Evolutionary conservation across 2,797 vertebrate genomes (phyloP).

Genomic region (Cossypha dichroa): DNA sequence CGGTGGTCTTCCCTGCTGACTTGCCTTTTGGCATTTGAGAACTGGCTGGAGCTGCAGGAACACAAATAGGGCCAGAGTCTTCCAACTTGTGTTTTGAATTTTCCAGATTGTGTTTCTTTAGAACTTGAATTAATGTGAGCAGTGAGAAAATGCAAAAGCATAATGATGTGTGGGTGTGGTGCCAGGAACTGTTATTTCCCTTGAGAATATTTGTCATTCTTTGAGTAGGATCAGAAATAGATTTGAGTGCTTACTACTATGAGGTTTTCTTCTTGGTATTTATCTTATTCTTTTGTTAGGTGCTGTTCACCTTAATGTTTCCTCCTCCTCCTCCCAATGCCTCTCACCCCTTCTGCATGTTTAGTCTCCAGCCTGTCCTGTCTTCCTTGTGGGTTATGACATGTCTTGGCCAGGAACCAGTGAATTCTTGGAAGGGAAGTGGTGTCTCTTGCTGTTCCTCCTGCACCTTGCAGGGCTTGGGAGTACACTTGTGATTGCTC

Average conservation of each 20-base stretch:
- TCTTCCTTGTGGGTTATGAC: neutral
- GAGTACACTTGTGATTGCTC: accelerated
- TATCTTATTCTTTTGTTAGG: constrained; percentile 16
- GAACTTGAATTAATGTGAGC: constrained; percentile 6
- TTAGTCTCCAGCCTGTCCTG: constrained; percentile 49
- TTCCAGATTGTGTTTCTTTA: constrained; percentile 30
- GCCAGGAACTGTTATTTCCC: constrained; percentile 66
- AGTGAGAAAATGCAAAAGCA: constrained; percentile 38
- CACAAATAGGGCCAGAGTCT: neutral
- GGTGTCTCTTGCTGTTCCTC: neutral
- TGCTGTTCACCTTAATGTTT: neutral
- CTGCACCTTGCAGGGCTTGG: neutral
- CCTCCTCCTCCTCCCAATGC: neutral
- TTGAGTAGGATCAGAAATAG: constrained; percentile 60
- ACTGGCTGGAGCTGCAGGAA: neutral
- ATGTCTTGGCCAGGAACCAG: neutral
- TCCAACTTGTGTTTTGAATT: neutral
- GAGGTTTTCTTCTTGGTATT: neutral
- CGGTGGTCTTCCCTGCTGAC: neutral
- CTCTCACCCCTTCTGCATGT: neutral
- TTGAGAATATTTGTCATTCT: constrained; percentile 64
- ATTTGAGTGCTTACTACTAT: neutral
- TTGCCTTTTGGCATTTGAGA: neutral
- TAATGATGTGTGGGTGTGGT: constrained; percentile 64
- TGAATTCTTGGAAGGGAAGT: constrained; percentile 4